A percentile compares a stretch with the other conserved stretches of the same genome.
These are phyloP conservation scores for Endomychus coccineus DNA, from an alignment of 2,888 invertebrate genomes.

Conservation along the genomic window DNA sequence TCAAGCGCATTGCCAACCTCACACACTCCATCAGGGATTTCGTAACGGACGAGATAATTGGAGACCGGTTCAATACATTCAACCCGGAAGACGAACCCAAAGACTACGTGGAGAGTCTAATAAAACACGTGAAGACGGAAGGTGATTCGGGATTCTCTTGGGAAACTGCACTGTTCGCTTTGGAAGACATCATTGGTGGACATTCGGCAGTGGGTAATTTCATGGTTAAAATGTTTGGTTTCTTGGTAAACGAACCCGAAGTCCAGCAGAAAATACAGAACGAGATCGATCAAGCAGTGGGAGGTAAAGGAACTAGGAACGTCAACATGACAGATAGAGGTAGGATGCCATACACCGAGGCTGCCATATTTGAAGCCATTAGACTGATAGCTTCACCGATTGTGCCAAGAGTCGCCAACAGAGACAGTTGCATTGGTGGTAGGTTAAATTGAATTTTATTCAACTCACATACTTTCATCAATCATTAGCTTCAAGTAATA, in stretches of 20 bases:
- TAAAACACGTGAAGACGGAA: slow-evolving; percentile 47
- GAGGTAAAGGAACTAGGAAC: slow-evolving; percentile 26
- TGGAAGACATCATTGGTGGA: slow-evolving; percentile 48
- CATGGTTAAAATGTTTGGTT: slow-evolving; percentile 52
- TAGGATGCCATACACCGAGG: slow-evolving; percentile 54
- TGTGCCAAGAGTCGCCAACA: slow-evolving; percentile 59
- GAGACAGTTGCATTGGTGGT: slow-evolving; percentile 56
- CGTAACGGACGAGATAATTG: slow-evolving; percentile 47
- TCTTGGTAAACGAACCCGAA: slow-evolving; percentile 47
- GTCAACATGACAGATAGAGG: slow-evolving; percentile 43
- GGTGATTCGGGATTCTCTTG: slow-evolving; percentile 43
- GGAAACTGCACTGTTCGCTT: slow-evolving; percentile 48
- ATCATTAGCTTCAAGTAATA: no score
- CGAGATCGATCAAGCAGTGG: slow-evolving; percentile 46
- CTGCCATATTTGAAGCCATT: slow-evolving; percentile 55
- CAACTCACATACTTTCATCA: no score
- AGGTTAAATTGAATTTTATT: slow-evolving; percentile 28
- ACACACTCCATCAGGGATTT: slow-evolving; percentile 50
- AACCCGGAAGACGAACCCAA: slow-evolving; percentile 35
- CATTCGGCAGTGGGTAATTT: slow-evolving; percentile 60
- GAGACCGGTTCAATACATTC: slow-evolving; percentile 40
- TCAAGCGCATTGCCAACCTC: slow-evolving; percentile 46
- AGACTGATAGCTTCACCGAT: slow-evolving; percentile 59
- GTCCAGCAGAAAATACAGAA: slow-evolving; percentile 49
- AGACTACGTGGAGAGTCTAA: slow-evolving; percentile 54